These are phyloP conservation scores for Drosophila nebulosa DNA, from an alignment of 1,140 invertebrate species.

Conservation along the genomic window DNA sequence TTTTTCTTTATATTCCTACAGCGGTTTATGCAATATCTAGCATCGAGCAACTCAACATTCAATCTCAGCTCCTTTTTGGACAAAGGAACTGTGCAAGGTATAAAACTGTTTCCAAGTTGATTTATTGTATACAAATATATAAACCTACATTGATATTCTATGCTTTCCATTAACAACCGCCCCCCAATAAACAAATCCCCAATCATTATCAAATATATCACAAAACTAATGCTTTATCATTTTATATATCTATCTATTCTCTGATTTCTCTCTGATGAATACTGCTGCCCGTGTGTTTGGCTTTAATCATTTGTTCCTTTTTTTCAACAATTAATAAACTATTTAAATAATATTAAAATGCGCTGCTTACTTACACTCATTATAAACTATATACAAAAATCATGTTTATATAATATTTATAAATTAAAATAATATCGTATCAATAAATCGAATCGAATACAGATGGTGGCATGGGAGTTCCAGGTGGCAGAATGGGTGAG, in stretches of 20 bases:
- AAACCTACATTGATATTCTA: not conserved
- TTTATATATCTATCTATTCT: constrained; percentile 38
- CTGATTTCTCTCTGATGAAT: constrained; percentile 44
- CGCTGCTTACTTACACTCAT: constrained; percentile 51
- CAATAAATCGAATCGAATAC: constrained; percentile 57
- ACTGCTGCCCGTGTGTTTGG: constrained; percentile 65
- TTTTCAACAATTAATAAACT: constrained; percentile 41
- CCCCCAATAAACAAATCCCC: not conserved
- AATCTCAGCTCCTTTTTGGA: constrained; percentile 98
- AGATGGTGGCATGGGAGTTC: constrained; percentile 80
- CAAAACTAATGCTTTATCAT: constrained; percentile 41
- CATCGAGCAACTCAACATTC: constrained; percentile 99
- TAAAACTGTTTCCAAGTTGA: not conserved
- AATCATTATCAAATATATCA: constrained; percentile 9
- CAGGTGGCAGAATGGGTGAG: constrained; percentile 81
- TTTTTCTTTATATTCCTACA: constrained; percentile 83
- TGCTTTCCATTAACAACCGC: not conserved
- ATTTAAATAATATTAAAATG: constrained; percentile 33
- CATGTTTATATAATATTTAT: constrained; percentile 27
- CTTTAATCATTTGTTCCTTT: constrained; percentile 52
- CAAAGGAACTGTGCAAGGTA: constrained; percentile 97
- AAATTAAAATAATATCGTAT: constrained; percentile 35
- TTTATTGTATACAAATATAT: not conserved
- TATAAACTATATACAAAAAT: constrained; percentile 33
- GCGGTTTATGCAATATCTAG: constrained; percentile 99